phyloP scores from a whole-genome alignment of 1,140 invertebrate genomes.

The Chrysomallon squamiferum region DNA sequence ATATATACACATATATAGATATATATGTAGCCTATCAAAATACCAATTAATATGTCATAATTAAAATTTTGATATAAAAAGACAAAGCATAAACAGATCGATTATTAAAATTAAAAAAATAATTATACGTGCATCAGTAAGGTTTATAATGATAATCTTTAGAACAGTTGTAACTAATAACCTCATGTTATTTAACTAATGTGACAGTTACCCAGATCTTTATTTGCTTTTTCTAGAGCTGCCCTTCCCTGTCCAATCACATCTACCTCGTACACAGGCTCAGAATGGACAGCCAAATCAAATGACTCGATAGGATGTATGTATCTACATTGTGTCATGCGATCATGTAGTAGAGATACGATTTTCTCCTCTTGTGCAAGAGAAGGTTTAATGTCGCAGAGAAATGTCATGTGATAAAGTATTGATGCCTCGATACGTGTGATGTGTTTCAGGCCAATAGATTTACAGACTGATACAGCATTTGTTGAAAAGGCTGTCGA shows the following conservation, averaged over 20 bases:
- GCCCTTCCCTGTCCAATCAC: conserved; percentile 76
- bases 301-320: conserved; percentile 74
- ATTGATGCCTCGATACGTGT: conserved; percentile 81
- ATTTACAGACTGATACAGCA: conserved; percentile 90
- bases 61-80: too few species aligned
- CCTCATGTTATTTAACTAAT: too few species aligned
- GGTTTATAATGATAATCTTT: too few species aligned
- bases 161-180: too few species aligned
- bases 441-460: conserved; percentile 77
- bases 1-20: too few species aligned
- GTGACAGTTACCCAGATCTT: conserved; percentile 77
- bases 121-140: too few species aligned
- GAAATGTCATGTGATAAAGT: conserved; percentile 75
- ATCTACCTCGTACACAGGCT: conserved; percentile 84
- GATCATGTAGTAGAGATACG: conserved; percentile 75
- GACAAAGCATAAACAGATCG: too few species aligned
- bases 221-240: conserved; percentile 84
- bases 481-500: conserved; percentile 94
- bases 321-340: conserved; percentile 84
- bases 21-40: too few species aligned
- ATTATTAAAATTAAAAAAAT: too few species aligned
- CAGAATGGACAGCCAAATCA: conserved; percentile 70
- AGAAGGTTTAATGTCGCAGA: background rate
- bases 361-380: conserved; percentile 8
- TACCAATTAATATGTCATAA: too few species aligned